These are phyloP conservation scores for Brachionus koreanus DNA, from an alignment of 1,140 invertebrate species.

Conservation along the genomic window DNA sequence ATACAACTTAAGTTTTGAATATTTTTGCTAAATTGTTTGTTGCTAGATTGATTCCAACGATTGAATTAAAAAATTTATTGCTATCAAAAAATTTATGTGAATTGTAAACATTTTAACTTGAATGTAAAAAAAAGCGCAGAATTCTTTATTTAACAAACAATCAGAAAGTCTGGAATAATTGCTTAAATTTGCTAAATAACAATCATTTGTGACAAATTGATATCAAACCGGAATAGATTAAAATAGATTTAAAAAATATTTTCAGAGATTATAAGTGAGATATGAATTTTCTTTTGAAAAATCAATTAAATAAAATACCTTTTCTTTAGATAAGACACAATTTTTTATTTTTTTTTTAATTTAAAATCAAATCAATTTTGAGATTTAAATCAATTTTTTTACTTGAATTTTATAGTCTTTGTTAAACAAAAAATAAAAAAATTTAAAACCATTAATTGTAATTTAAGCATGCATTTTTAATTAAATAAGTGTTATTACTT, in stretches of 20 bases:
- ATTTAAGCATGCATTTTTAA: not conserved
- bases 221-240: not conserved
- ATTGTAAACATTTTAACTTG: not conserved
- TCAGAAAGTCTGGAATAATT: not conserved
- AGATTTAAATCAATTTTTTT: not conserved
- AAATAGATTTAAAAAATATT: no score
- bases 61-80: not conserved
- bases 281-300: not conserved
- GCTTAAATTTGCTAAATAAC: not conserved
- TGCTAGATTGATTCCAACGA: not conserved
- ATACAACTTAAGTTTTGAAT: slow-evolving; percentile 1
- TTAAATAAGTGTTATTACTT: not conserved
- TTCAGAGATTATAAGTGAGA: not conserved
- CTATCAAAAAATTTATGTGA: no score
- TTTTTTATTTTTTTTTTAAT: no score
- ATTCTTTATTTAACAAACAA: not conserved
- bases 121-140: not conserved
- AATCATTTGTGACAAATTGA: not conserved
- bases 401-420: not conserved
- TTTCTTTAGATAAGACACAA: no score
- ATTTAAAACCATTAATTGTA: no score
- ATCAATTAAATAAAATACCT: no score
- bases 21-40: slow-evolving; percentile 21
- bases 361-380: not conserved
- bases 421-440: not conserved